Conservation (phyloP, 2,888 invertebrate species). For the Isotomurus palustris region DNA sequence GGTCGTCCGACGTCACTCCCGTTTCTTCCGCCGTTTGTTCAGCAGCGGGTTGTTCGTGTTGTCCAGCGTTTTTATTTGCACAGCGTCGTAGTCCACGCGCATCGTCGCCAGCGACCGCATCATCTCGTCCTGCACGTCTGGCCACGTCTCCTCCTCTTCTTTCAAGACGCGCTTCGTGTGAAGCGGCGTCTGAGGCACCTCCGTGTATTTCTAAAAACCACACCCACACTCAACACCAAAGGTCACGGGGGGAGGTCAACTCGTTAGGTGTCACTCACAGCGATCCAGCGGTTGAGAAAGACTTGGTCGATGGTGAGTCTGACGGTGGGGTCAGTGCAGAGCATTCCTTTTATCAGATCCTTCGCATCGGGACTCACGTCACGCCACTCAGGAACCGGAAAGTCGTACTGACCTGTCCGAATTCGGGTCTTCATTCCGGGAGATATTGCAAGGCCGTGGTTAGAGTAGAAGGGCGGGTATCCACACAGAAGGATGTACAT, state of each 20-base stretch:
- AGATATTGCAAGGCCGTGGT: slow-evolving; percentile 94
- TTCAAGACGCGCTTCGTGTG: slow-evolving; percentile 83
- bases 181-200: slow-evolving; percentile 91
- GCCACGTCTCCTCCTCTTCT: slow-evolving; percentile 91
- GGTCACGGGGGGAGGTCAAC: background rate
- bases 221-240: background rate
- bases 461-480: slow-evolving; percentile 98
- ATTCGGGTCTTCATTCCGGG: slow-evolving; percentile 99
- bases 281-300: slow-evolving; percentile 80
- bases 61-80: slow-evolving; percentile 87
- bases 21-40: slow-evolving; percentile 63
- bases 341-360: slow-evolving; percentile 88
- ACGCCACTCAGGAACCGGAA: slow-evolving; percentile 93
- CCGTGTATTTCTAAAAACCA: slow-evolving; percentile 62
- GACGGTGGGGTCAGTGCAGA: slow-evolving; percentile 88
- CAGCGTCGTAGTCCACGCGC: slow-evolving; percentile 95
- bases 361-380: slow-evolving; percentile 92
- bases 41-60: slow-evolving; percentile 88
- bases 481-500: slow-evolving; percentile 99
- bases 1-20: too few relatives aligned
- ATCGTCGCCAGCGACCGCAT: slow-evolving; percentile 94
- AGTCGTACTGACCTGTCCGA: slow-evolving; percentile 92
- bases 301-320: slow-evolving; percentile 87
- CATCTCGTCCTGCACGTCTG: slow-evolving; percentile 98
- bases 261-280: slow-evolving; percentile 57